Evolutionary conservation across 2,888 invertebrate species (phyloP).

Genomic region (Limenitis camilla): DNA sequence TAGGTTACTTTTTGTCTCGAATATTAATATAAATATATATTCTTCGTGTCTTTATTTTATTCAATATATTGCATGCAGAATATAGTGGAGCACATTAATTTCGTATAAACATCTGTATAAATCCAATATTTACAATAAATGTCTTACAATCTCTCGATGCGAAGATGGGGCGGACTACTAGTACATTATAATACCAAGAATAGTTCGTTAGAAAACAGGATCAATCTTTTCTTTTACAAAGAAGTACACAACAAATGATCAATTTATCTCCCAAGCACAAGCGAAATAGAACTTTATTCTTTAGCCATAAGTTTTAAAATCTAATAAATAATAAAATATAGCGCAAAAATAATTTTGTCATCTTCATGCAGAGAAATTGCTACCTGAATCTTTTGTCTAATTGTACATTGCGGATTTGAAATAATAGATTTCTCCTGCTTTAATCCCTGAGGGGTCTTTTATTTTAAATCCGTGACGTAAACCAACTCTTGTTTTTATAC

Average conservation of each 20-base stretch:
- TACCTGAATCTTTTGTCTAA: conserved; percentile 65
- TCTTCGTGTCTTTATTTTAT: too few species aligned
- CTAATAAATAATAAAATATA: conserved; percentile 1
- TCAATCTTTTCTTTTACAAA: conserved; percentile 5
- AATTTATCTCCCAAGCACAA: background rate
- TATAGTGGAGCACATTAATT: too few species aligned
- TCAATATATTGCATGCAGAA: too few species aligned
- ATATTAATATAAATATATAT: too few species aligned
- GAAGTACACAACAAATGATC: conserved; percentile 8
- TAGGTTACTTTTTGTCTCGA: too few species aligned
- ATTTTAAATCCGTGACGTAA: conserved; percentile 63
- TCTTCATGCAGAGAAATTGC: conserved; percentile 42
- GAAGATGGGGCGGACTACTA: background rate
- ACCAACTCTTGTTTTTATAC: conserved; percentile 45
- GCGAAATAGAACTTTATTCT: background rate
- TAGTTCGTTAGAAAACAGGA: background rate
- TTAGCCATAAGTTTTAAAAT: conserved; percentile 1
- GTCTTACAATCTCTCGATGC: too few species aligned
- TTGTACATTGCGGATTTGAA: conserved; percentile 53
- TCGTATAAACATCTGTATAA: too few species aligned
- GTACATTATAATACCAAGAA: background rate
- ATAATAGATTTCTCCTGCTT: too few species aligned
- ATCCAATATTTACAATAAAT: too few species aligned
- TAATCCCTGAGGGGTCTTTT: conserved; percentile 61
- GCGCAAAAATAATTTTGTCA: conserved; percentile 28